Base-by-base conservation (phyloP, 2,113 vertebrate genomes). In the Lophochroa leadbeateri region DNA sequence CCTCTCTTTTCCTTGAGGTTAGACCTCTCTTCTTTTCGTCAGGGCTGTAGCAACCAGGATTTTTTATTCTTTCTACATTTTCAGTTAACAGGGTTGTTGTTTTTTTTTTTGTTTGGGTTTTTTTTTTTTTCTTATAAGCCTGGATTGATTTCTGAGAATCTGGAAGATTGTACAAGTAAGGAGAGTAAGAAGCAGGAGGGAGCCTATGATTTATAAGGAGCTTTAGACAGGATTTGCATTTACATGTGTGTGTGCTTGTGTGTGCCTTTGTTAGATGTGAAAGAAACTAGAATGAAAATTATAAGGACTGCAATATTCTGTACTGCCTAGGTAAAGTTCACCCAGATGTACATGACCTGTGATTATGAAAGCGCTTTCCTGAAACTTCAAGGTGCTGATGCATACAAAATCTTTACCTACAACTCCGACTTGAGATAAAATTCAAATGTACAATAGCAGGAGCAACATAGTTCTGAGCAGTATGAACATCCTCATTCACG, bases 1-100 rank as follows among this genome's bases (percentile, higher is more conserved):
- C 97, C 95, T 97, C 92, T 93, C 88, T 96, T 68, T 71, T 95
- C 49, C 64, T 90, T 35, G 77, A 96, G 57, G 52, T 27, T 82
- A 35, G 57, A 88, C n/a, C 11, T 91, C 70, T 70, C 80, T 72
- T 68, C 70, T 72, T 92, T 61, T 68, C 61, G 31, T 93, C 64
- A 35, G 43, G 47, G 50, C 69, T 63, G 49, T 24, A 82, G 69
- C 28, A 90, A 88, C 1, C 4, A 47, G 12, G 31, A 29, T 41
- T 71, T 91, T 85, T 47, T 17, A 27, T 70, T 60, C 17, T 69
- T 71, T 44, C 60, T 61, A 50, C 7, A 85, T 86, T 70, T 89
- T 77, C 21, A n/a, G 24, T 97, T 88, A 89, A 75, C 6, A 64
- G 49, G 21, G 13, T 37, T 37, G 8, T 24, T 47, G 13, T 27